phyloP scores from a whole-genome alignment of 2,797 vertebrate genomes.

The Notolepis coatsorum region DNA sequence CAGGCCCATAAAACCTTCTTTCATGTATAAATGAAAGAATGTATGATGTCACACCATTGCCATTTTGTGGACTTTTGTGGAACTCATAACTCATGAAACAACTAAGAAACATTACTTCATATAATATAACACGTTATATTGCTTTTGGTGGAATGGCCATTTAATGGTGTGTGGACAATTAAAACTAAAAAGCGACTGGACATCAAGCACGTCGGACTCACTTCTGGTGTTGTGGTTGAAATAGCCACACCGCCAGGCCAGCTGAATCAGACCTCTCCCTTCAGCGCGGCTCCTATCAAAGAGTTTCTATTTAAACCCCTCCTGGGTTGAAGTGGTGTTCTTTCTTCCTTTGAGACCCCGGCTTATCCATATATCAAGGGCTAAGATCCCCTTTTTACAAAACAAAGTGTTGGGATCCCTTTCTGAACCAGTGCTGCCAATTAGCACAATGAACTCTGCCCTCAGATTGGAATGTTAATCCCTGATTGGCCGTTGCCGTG shows the following conservation, averaged over 20 bases:
- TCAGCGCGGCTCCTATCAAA: background rate
- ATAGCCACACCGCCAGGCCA: background rate
- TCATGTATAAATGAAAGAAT: too few species aligned
- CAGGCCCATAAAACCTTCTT: too few species aligned
- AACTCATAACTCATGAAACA: too few species aligned
- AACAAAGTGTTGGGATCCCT: conserved; percentile 35
- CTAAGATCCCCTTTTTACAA: conserved; percentile 21
- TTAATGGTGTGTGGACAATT: too few species aligned
- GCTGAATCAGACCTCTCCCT: conserved; percentile 5
- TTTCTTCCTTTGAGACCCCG: conserved; percentile 26
- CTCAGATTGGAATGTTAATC: conserved; percentile 55
- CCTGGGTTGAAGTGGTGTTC: conserved; percentile 25
- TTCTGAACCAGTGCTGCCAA: conserved; percentile 47
- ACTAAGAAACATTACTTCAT: too few species aligned
- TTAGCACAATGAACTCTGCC: conserved; percentile 55
- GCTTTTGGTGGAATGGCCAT: too few species aligned
- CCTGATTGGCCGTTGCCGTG: conserved; percentile 27
- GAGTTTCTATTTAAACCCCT: conserved; percentile 7
- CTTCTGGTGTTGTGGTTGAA: background rate
- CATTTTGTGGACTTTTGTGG: too few species aligned
- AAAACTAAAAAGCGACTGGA: background rate
- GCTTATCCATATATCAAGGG: conserved; percentile 34
- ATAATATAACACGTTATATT: too few species aligned
- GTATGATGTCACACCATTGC: too few species aligned
- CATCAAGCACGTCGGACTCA: too few species aligned